Percentiles rank a stretch among this genome's conserved stretches.
Evolutionary conservation across 2,888 invertebrate species (phyloP).

Genomic region (Drosophila sordidula): DNA sequence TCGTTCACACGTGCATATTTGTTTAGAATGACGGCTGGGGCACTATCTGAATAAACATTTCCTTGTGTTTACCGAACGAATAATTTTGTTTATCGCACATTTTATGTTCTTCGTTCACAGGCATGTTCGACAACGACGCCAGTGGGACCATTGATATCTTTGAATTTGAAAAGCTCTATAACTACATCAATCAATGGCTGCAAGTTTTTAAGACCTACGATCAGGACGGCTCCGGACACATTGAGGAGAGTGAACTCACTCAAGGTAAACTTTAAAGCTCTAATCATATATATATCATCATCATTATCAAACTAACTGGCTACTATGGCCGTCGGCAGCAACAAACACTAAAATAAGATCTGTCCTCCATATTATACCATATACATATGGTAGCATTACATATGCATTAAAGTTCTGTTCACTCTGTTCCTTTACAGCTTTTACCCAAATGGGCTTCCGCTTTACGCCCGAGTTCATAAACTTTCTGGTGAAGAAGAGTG

Average conservation of each 20-base stretch:
- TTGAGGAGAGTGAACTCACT: constrained; percentile 91
- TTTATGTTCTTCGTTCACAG: constrained; percentile 84
- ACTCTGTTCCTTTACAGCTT: constrained; percentile 86
- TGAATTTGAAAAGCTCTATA: constrained; percentile 94
- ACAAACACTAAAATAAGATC: no score
- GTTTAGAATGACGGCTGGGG: constrained; percentile 23
- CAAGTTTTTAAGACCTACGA: constrained; percentile 94
- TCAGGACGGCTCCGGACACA: constrained; percentile 92
- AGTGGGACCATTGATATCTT: constrained; percentile 93
- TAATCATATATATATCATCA: neutral
- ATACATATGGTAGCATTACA: no score
- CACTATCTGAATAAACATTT: constrained; percentile 32
- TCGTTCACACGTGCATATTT: constrained; percentile 34
- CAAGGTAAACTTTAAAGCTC: constrained; percentile 86
- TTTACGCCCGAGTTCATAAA: constrained; percentile 92
- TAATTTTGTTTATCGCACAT: constrained; percentile 32
- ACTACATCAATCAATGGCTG: constrained; percentile 95
- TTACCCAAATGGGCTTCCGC: constrained; percentile 95
- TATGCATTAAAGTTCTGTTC: neutral
- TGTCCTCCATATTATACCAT: no score
- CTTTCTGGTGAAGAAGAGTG: constrained; percentile 90
- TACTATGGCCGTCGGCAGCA: no score
- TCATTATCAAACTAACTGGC: no score
- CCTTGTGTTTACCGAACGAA: constrained; percentile 55
- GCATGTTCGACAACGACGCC: constrained; percentile 95